Conservation (phyloP, 2,888 invertebrate genomes). For the Sinhomidia bicolor region DNA sequence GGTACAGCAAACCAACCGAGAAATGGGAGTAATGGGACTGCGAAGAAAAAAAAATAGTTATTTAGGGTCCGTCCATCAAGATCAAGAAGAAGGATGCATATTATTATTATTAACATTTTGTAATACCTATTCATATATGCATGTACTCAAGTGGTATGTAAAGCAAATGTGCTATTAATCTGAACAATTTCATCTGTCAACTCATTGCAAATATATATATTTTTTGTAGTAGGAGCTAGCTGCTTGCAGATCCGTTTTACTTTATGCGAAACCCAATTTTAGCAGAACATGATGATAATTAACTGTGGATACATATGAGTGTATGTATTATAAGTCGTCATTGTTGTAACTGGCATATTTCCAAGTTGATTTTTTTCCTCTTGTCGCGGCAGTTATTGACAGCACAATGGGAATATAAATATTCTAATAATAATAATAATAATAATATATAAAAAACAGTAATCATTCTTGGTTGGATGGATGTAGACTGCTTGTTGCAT, state of each 20-base stretch:
- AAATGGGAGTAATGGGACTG: slow-evolving; percentile 29
- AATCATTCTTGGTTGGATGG: background rate
- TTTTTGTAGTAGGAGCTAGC: background rate
- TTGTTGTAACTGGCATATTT: slow-evolving; percentile 35
- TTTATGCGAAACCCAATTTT: background rate
- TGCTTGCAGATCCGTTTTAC: background rate
- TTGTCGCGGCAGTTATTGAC: slow-evolving; percentile 29
- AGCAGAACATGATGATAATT: background rate
- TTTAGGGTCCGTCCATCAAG: slow-evolving; percentile 16
- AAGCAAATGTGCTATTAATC: background rate
- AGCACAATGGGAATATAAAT: slow-evolving; percentile 36
- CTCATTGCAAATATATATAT: background rate
- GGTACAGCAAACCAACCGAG: slow-evolving; percentile 19
- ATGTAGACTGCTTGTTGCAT: background rate
- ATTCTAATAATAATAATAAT: background rate
- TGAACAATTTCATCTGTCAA: background rate
- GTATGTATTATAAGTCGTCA: background rate
- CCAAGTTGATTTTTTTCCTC: background rate
- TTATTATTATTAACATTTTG: background rate
- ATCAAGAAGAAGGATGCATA: background rate
- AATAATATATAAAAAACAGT: background rate
- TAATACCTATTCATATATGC: background rate
- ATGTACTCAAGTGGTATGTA: background rate
- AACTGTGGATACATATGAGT: background rate
- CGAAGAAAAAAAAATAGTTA: slow-evolving; percentile 33